Conservation (phyloP, 2,888 invertebrate species). For the Drosophila glabriapex region DNA sequence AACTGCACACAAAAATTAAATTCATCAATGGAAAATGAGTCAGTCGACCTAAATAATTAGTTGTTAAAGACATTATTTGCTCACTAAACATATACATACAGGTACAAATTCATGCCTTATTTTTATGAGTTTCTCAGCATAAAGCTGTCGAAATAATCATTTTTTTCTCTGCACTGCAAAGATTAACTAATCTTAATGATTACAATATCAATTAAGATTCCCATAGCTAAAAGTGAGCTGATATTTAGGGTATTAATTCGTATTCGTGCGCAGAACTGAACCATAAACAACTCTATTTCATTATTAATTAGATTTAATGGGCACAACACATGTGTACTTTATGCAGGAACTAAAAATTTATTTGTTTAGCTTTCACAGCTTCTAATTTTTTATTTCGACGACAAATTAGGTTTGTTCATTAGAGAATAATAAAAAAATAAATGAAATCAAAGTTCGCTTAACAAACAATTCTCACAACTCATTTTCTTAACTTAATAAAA, state of each 20-base stretch:
- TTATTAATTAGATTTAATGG: background rate
- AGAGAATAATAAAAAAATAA: background rate
- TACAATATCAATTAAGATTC: background rate
- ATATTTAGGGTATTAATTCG: background rate
- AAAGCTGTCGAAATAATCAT: background rate
- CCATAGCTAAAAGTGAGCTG: too few species aligned
- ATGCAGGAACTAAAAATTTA: background rate
- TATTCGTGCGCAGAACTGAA: background rate
- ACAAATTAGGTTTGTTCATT: background rate
- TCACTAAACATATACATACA: too few species aligned
- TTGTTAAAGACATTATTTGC: background rate
- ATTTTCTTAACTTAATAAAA: background rate
- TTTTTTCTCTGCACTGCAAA: background rate
- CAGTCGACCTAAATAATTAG: background rate
- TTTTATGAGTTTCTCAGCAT: background rate
- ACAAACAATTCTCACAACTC: background rate
- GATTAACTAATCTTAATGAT: background rate
- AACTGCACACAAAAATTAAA: conserved; percentile 1
- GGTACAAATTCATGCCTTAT: too few species aligned
- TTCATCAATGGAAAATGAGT: conserved; percentile 28
- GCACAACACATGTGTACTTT: background rate
- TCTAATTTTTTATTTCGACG: background rate
- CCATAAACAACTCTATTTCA: background rate
- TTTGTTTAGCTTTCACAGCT: background rate
- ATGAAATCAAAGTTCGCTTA: background rate